These are phyloP conservation scores for Hermetia illucens DNA, from an alignment of 1,140 invertebrate species.

Conservation along the genomic window DNA sequence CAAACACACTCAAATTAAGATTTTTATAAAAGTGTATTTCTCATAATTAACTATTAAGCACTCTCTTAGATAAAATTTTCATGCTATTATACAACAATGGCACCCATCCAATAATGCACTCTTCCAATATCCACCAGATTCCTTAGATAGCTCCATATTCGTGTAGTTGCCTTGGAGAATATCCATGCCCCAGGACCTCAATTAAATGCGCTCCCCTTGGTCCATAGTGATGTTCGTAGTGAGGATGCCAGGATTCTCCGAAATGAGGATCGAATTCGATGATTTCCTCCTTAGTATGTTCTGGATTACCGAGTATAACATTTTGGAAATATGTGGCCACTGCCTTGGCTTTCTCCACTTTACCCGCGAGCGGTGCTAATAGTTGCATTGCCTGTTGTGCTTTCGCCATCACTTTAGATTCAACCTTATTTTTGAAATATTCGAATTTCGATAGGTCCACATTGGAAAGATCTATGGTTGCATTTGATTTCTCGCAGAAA, in stretches of 20 bases:
- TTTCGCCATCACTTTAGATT: not conserved
- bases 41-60: too few species aligned
- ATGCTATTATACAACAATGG: too few species aligned
- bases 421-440: not conserved
- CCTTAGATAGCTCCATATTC: too few species aligned
- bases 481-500: too few species aligned
- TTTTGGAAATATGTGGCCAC: not conserved
- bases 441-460: not conserved
- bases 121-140: too few species aligned
- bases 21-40: too few species aligned
- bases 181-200: not conserved
- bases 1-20: too few species aligned
- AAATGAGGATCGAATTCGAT: not conserved
- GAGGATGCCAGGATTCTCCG: not conserved
- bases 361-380: not conserved
- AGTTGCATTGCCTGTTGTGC: not conserved
- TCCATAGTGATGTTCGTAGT: slow-evolving; percentile 1
- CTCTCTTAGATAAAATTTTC: too few species aligned
- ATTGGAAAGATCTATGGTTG: slow-evolving; percentile 1
- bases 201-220: not conserved
- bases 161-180: too few species aligned
- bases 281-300: not conserved
- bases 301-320: not conserved
- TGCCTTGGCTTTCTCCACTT: not conserved
- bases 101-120: too few species aligned